Evolutionary conservation across 2,888 invertebrate genomes (phyloP).

Genomic region (Eupithecia dodoneata): DNA sequence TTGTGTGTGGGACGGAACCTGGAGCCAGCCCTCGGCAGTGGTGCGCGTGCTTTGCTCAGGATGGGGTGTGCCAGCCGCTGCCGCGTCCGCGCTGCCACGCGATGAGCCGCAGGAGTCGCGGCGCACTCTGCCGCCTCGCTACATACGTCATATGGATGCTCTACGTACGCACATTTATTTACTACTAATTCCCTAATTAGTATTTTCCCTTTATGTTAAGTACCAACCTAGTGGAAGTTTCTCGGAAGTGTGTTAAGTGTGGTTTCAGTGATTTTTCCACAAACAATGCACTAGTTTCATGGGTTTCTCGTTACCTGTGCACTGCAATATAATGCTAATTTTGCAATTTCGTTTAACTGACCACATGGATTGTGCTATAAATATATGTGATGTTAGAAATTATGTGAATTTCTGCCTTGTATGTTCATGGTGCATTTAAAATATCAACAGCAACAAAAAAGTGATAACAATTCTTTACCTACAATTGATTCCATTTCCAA

Average conservation of each 20-base stretch:
- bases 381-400: too few species aligned
- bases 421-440: neutral
- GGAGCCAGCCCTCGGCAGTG: slow-evolving; percentile 52
- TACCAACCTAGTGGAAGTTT: neutral
- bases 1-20: slow-evolving; percentile 55
- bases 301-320: neutral
- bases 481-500: neutral
- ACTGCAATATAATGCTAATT: too few species aligned
- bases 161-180: slow-evolving; percentile 66
- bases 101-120: slow-evolving; percentile 54
- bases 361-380: neutral
- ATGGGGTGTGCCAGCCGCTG: slow-evolving; percentile 72
- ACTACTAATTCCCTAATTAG: slow-evolving; percentile 8
- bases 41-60: slow-evolving; percentile 67
- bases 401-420: neutral
- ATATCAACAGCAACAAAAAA: neutral
- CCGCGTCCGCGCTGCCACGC: slow-evolving; percentile 46
- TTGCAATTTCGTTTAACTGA: neutral
- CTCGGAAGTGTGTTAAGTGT: neutral
- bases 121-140: slow-evolving; percentile 50
- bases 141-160: slow-evolving; percentile 71
- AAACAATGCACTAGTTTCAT: neutral
- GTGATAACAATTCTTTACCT: neutral
- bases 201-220: neutral
- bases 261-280: slow-evolving; percentile 9